phyloP scores from a whole-genome alignment of 2,888 invertebrate genomes.

The Drosophila kambysellisi region DNA sequence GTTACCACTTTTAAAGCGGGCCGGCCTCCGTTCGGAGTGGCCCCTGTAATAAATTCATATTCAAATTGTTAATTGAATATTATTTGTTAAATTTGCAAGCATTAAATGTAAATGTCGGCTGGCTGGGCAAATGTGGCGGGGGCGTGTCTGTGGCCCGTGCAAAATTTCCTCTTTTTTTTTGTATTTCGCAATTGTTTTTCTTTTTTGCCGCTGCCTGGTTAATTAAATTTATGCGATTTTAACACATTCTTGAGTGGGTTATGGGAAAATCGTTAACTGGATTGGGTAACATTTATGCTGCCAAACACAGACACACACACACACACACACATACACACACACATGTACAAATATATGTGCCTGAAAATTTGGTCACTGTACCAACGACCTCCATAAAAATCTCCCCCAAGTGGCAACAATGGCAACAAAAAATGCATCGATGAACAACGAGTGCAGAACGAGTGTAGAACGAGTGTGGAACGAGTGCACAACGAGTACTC shows the following conservation, averaged over 20 bases:
- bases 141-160: constrained; percentile 57
- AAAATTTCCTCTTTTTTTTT: constrained; percentile 16
- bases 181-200: constrained; percentile 27
- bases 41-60: constrained; percentile 81
- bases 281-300: background rate
- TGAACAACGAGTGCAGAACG: constrained; percentile 8
- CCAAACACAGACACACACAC: background rate
- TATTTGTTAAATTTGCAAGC: constrained; percentile 81
- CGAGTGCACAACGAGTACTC: constrained; percentile 14
- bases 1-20: constrained; percentile 75
- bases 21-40: constrained; percentile 66
- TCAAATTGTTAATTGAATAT: constrained; percentile 84
- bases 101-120: constrained; percentile 79
- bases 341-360: background rate
- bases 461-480: constrained; percentile 1
- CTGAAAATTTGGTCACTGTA: constrained; percentile 64
- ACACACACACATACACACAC: background rate
- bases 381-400: constrained; percentile 56
- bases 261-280: constrained; percentile 1
- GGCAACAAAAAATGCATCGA: constrained; percentile 27
- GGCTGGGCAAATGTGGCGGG: constrained; percentile 54
- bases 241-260: constrained; percentile 19
- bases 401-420: constrained; percentile 12
- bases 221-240: constrained; percentile 63
- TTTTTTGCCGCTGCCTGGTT: constrained; percentile 26